Percentiles rank a stretch among this genome's conserved stretches.
Conservation (phyloP, 2,797 vertebrate genomes). For the Bucorvus abyssinicus region DNA sequence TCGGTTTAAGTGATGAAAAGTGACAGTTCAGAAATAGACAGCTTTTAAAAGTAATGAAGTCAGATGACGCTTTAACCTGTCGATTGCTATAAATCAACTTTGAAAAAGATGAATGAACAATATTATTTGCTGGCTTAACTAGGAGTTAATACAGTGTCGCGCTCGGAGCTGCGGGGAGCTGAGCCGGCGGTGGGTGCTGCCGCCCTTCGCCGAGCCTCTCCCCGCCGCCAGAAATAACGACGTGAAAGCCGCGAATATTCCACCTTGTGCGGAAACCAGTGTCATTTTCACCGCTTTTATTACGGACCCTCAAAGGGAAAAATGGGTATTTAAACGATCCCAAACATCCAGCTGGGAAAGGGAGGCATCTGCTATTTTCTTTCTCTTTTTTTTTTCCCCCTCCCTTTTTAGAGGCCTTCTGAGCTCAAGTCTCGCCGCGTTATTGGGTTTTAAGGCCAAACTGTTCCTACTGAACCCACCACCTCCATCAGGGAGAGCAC, state of each 20-base stretch:
- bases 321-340: conserved; percentile 51
- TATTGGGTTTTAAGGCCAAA: background rate
- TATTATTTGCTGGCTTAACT: conserved; percentile 64
- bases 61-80: conserved; percentile 79
- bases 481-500: background rate
- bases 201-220: background rate
- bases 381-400: fast-evolving
- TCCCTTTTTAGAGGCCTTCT: conserved; percentile 15
- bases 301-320: background rate
- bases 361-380: background rate
- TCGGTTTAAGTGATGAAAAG: conserved; percentile 77
- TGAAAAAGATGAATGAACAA: conserved; percentile 70
- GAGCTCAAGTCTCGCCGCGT: background rate
- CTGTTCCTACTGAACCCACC: background rate
- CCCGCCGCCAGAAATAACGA: background rate
- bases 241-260: background rate
- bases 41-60: conserved; percentile 81
- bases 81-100: conserved; percentile 76
- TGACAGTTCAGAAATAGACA: conserved; percentile 78
- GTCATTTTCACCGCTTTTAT: conserved; percentile 49
- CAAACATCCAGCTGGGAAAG: conserved; percentile 50
- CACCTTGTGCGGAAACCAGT: background rate
- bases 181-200: background rate
- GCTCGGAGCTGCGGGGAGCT: background rate
- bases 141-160: conserved; percentile 30